These are phyloP conservation scores for Centrocercus urophasianus DNA, from an alignment of 2,113 vertebrate species.

Conservation along the genomic window DNA sequence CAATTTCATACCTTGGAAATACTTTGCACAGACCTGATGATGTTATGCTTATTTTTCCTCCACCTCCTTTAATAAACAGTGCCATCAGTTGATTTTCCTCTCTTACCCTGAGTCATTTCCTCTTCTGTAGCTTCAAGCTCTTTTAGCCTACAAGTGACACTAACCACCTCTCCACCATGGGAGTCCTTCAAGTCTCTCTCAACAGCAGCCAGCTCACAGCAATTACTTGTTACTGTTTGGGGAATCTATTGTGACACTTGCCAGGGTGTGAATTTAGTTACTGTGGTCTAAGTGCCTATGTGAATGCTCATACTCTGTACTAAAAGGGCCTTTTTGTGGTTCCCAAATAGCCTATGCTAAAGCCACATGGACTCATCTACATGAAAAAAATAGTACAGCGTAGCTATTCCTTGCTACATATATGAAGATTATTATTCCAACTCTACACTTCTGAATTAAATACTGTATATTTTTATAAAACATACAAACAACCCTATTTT, in stretches of 20 bases:
- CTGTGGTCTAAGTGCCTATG: neutral
- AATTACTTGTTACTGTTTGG: neutral
- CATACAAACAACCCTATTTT: neutral
- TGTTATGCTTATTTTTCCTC: neutral
- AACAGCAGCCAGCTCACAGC: neutral
- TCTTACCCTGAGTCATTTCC: slow-evolving; percentile 66
- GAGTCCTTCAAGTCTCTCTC: neutral
- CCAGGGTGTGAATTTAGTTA: neutral
- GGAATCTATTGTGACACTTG: neutral
- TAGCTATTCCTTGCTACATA: neutral
- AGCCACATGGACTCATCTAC: neutral
- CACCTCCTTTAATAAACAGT: slow-evolving; percentile 56
- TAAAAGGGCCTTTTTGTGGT: neutral
- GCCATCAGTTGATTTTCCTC: slow-evolving; percentile 55
- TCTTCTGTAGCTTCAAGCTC: slow-evolving; percentile 21
- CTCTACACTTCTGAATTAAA: neutral
- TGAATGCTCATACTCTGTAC: neutral
- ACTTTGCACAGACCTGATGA: neutral
- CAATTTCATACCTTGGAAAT: neutral
- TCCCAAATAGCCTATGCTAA: neutral
- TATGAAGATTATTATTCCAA: neutral
- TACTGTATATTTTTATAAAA: neutral
- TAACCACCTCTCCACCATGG: neutral
- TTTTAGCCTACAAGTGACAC: slow-evolving; percentile 15
- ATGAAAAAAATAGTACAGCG: neutral